Percentiles rank a stretch among this genome's conserved stretches.
These are phyloP conservation scores for Eumeta japonica DNA, from an alignment of 1,140 invertebrate species.

Conservation along the genomic window DNA sequence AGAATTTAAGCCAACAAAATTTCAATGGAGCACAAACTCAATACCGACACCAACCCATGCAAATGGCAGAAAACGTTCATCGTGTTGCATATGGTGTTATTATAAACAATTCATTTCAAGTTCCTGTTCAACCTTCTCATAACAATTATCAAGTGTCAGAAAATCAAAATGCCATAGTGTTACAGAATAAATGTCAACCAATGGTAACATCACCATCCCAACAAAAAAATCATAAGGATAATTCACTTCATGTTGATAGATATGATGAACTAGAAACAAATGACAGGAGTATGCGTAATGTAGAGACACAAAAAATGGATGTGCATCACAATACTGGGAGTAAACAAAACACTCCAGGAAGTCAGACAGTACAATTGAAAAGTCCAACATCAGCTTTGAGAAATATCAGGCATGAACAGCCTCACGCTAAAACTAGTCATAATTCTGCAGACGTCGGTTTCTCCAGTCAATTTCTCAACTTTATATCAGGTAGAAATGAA, in stretches of 20 bases:
- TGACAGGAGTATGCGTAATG: conserved; percentile 12
- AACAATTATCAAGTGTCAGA: conserved; percentile 18
- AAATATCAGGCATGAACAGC: conserved; percentile 49
- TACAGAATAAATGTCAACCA: too few species aligned
- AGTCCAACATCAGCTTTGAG: conserved; percentile 43
- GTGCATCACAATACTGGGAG: conserved; percentile 26
- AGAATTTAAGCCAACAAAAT: conserved; percentile 21
- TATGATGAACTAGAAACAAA: conserved; percentile 25
- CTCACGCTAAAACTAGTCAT: conserved; percentile 34
- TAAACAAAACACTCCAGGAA: conserved; percentile 21
- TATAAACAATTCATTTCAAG: conserved; percentile 20
- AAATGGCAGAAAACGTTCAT: conserved; percentile 17
- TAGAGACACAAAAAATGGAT: conserved; percentile 20
- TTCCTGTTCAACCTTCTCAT: conserved; percentile 27
- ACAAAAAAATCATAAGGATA: neutral
- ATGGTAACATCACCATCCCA: too few species aligned
- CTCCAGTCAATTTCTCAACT: conserved; percentile 51
- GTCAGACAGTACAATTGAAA: conserved; percentile 26
- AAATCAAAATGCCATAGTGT: too few species aligned
- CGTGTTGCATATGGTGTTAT: conserved; percentile 21
- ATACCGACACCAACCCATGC: conserved; percentile 36
- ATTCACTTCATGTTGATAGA: neutral
- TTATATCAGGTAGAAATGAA: conserved; percentile 53
- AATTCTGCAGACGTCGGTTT: conserved; percentile 45
- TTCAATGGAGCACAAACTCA: conserved; percentile 34